phyloP scores from a whole-genome alignment of 2,797 vertebrate genomes.

The Zenarchopterus dispar region DNA sequence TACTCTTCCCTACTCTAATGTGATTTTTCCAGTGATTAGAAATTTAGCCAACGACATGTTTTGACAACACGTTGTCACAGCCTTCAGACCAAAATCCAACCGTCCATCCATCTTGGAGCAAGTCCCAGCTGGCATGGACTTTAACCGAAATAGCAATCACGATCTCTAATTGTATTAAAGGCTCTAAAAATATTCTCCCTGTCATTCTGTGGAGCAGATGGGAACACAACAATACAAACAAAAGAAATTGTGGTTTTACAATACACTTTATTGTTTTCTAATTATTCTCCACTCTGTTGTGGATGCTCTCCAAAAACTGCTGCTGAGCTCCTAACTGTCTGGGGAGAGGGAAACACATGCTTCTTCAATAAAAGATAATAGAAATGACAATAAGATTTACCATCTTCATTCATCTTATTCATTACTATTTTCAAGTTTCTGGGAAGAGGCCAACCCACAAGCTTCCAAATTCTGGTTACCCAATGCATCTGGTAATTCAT shows the following conservation, averaged over 20 bases:
- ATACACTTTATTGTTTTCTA: conserved; percentile 69
- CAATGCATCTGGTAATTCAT: conserved; percentile 70
- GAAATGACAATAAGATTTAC: conserved; percentile 78
- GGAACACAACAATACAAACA: conserved; percentile 23
- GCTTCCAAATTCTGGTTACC: conserved; percentile 39
- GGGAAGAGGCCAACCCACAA: conserved; percentile 47
- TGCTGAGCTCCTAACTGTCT: conserved; percentile 59
- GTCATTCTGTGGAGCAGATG: conserved; percentile 35
- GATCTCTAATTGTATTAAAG: conserved; percentile 32
- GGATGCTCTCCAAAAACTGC: conserved; percentile 62
- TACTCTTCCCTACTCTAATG: neutral
- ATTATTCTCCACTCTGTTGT: conserved; percentile 60
- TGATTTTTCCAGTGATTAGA: neutral
- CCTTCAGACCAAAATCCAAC: too few relatives aligned
- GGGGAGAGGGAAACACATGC: conserved; percentile 61
- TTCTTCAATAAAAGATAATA: conserved; percentile 77
- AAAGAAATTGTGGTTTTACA: conserved; percentile 64
- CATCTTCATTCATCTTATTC: conserved; percentile 74
- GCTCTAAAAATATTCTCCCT: conserved; percentile 36
- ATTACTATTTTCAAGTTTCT: conserved; percentile 62
- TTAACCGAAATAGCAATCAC: conserved; percentile 5
- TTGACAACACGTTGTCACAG: too few relatives aligned
- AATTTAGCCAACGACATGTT: too few relatives aligned
- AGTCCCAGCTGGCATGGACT: too few relatives aligned
- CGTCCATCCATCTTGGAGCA: too few relatives aligned